Percentiles rank a stretch among this genome's conserved stretches.
Conservation (phyloP, 2,797 vertebrate genomes). For the Delichon dasypus region DNA sequence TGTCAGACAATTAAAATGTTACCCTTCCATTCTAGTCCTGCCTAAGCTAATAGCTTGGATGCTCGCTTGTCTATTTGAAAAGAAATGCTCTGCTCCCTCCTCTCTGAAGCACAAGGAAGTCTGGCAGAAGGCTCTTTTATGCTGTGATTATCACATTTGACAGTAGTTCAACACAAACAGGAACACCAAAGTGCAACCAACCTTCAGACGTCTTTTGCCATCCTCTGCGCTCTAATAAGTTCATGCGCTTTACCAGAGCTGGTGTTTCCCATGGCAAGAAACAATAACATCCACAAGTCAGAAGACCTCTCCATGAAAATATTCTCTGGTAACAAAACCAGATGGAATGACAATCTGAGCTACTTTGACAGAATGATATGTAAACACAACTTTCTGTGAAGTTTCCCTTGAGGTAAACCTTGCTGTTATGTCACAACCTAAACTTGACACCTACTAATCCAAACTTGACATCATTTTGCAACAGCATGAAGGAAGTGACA, state of each 20-base stretch:
- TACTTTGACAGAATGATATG: not conserved
- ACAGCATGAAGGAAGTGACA: not conserved
- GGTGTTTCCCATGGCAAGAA: not conserved
- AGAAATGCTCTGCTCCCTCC: not conserved
- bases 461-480: not conserved
- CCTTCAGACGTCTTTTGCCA: not conserved
- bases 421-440: not conserved
- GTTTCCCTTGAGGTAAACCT: not conserved
- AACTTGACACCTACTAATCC: not conserved
- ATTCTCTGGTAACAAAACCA: not conserved
- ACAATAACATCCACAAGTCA: not conserved
- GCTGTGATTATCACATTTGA: not conserved
- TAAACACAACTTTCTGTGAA: not conserved
- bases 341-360: not conserved
- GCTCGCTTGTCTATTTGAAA: not conserved
- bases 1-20: not conserved
- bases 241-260: not conserved
- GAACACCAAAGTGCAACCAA: not conserved
- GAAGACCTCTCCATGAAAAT: not conserved
- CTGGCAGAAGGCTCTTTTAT: not conserved
- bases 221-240: not conserved
- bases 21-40: not conserved
- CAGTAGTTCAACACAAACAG: not conserved
- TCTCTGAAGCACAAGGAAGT: rapidly evolving
- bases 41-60: not conserved